phyloP scores from a whole-genome alignment of 2,888 invertebrate genomes.

The Nomada lathburiana region DNA sequence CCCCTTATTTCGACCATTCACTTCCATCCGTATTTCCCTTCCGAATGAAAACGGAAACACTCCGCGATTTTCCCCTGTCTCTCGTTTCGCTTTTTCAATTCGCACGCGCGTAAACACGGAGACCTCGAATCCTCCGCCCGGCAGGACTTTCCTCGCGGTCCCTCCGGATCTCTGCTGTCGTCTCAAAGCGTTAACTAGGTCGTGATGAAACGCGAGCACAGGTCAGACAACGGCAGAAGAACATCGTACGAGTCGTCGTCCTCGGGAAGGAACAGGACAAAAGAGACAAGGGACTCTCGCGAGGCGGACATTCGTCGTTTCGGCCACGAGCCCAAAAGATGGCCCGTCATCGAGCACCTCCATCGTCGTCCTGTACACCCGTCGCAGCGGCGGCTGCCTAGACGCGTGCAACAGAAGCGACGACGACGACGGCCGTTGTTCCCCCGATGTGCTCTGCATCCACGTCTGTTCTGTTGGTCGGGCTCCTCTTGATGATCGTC shows the following conservation, averaged over 20 bases:
- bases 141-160: not conserved
- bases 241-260: slow-evolving; percentile 36
- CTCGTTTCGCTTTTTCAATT: not conserved
- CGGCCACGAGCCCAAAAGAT: slow-evolving; percentile 26
- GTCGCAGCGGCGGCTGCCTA: slow-evolving; percentile 24
- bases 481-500: slow-evolving; percentile 23
- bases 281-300: slow-evolving; percentile 56
- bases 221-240: slow-evolving; percentile 30
- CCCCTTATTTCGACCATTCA: not conserved
- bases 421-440: slow-evolving; percentile 19
- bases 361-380: slow-evolving; percentile 39
- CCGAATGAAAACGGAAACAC: not conserved
- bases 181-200: slow-evolving; percentile 20
- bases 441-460: not conserved
- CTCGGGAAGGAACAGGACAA: slow-evolving; percentile 50
- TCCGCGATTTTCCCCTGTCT: not conserved
- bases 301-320: slow-evolving; percentile 49
- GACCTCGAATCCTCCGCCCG: not conserved
- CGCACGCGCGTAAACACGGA: slow-evolving; percentile 25
- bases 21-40: not conserved
- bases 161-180: not conserved
- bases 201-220: slow-evolving; percentile 34
- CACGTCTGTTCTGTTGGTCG: slow-evolving; percentile 12
- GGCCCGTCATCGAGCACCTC: slow-evolving; percentile 20
- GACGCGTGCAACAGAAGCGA: slow-evolving; percentile 20